A percentile compares a stretch with the other conserved stretches of the same genome.
These are phyloP conservation scores for Cottus gobio DNA, from an alignment of 2,113 vertebrate genomes.

Conservation along the genomic window DNA sequence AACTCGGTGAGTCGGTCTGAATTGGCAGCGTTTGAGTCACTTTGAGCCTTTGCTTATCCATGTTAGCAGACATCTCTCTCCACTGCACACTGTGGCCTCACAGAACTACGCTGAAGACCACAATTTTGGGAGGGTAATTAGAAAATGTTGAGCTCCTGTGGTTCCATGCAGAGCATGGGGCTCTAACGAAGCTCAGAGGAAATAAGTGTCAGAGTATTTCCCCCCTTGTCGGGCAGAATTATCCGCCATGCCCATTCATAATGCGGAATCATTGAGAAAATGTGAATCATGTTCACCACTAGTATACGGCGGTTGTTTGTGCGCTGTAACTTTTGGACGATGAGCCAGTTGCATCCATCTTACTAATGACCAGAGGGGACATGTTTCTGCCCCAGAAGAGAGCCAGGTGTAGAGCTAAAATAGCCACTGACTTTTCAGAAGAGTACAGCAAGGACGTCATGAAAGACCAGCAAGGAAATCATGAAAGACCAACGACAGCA, in stretches of 20 bases:
- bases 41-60: conserved; percentile 5
- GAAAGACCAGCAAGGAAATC: not conserved
- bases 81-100: not conserved
- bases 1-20: conserved; percentile 35
- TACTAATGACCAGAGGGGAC: conserved; percentile 75
- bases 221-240: conserved; percentile 16
- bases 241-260: conserved; percentile 14
- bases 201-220: conserved; percentile 16
- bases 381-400: conserved; percentile 68
- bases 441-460: conserved; percentile 46
- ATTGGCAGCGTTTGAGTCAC: conserved; percentile 13
- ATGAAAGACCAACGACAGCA: not conserved
- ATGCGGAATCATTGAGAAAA: conserved; percentile 13
- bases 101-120: not conserved
- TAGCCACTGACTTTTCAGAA: conserved; percentile 71
- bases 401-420: conserved; percentile 77
- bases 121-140: conserved; percentile 34
- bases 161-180: not conserved
- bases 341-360: conserved; percentile 68
- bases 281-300: not conserved
- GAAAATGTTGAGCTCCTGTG: conserved; percentile 7
- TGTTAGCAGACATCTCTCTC: not conserved
- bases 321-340: conserved; percentile 44
- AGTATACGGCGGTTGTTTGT: conserved; percentile 19
- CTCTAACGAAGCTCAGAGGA: conserved; percentile 31